Evolutionary conservation across 1,140 invertebrate genomes (phyloP), one percentile per base, ranked within the genome.

Genomic region (Cyclina sinensis): DNA sequence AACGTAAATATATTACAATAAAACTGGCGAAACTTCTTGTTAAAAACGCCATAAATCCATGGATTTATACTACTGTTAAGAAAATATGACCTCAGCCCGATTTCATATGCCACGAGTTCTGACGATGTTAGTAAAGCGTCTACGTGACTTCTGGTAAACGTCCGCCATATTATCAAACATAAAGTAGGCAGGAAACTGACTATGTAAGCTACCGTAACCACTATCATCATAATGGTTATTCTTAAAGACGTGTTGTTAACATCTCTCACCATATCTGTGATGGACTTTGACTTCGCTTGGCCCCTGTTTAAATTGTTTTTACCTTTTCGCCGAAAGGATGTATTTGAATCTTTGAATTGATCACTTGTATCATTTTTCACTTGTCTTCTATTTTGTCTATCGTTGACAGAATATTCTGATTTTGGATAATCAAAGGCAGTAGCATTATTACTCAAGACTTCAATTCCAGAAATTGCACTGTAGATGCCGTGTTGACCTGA

Each of bases 111-210:
- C 7, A 16, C n/a, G 27, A 68, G 35, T 35, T 68, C 62, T 9
- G 62, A 32, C 16, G 27, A 14, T 35, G 62, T 68, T 14, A 68
- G 9, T n/a, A 32, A 24, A 24, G 11, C n/a, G 35, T 68, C 62
- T 24, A 68, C 35, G 27, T 68, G 62, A 68, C 27, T 35, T 35
- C 9, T 48, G 24, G 80, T 62, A 35, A 78, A 37, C 18, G 73
- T 57, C 9, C 88, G 57, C 51, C 35, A 70, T 0, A 46, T 70
- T 62, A 86, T 76, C 35, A 89, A 39, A 5, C 18, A n/a, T 3
- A 70, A 30, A 48, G 37, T 70, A n/a, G 88, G 88, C 48, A 89
- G n/a, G 51, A 68, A 85, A 54, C 88, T 89, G 21, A 86, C 57
- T n/a, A 89, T 68, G 46, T 86, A 89, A 5, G 78, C 30, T 5